Evolutionary conservation across 1,140 invertebrate genomes (phyloP).

Genomic region (Rhynchophorus ferrugineus): DNA sequence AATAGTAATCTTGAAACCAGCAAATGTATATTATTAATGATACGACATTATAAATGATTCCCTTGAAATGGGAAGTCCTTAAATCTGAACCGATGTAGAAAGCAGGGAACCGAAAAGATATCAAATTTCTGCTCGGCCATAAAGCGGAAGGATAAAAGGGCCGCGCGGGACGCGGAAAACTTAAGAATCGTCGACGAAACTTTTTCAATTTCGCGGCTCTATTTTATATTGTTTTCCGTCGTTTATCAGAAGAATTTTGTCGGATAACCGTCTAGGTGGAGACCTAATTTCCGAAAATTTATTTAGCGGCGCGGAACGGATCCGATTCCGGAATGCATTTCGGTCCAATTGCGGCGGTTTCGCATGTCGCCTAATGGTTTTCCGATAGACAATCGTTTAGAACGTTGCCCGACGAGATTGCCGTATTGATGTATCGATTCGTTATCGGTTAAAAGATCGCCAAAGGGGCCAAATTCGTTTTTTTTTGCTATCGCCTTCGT

Average conservation of each 20-base stretch:
- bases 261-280: slow-evolving; percentile 13
- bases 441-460: too few relatives aligned
- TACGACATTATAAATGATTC: too few relatives aligned
- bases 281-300: slow-evolving; percentile 14
- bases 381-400: slow-evolving; percentile 11
- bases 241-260: slow-evolving; percentile 12
- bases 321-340: slow-evolving; percentile 16
- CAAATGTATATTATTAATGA: too few relatives aligned
- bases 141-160: background rate
- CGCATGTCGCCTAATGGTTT: slow-evolving; percentile 13
- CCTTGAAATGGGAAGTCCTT: too few relatives aligned
- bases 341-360: slow-evolving; percentile 5
- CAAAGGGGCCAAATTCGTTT: too few relatives aligned
- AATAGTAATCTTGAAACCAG: too few relatives aligned
- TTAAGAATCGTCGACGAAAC: background rate
- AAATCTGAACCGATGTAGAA: too few relatives aligned
- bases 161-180: background rate
- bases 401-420: too few relatives aligned
- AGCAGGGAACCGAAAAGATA: too few relatives aligned
- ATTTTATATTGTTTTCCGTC: slow-evolving; percentile 9
- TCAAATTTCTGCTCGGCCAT: background rate
- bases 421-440: too few relatives aligned
- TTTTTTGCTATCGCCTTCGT: too few relatives aligned
- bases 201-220: slow-evolving; percentile 9
- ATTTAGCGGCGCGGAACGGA: slow-evolving; percentile 4